A percentile compares a stretch with the other conserved stretches of the same genome.
Conservation (phyloP, 2,888 invertebrate species). For the Mythimna lalbum region DNA sequence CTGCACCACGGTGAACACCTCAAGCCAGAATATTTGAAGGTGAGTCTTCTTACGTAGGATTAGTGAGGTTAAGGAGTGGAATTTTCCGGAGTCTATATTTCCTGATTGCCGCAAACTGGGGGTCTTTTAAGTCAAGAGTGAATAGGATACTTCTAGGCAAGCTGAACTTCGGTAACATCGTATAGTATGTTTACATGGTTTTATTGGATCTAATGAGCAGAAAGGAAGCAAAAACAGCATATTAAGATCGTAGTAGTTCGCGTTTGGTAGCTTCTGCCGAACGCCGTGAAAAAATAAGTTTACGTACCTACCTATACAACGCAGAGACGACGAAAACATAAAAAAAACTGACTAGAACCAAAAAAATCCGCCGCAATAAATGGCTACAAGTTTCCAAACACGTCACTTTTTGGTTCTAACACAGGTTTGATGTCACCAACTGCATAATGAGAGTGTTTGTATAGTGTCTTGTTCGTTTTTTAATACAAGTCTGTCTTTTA, state of each 20-base stretch:
- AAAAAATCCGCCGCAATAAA: too few species aligned
- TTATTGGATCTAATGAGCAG: neutral
- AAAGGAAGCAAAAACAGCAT: neutral
- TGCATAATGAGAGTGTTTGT: too few species aligned
- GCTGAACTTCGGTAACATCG: neutral
- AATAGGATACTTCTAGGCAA: neutral
- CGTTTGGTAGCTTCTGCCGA: neutral
- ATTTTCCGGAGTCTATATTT: neutral
- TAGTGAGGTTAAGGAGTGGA: too few species aligned
- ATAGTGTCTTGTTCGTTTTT: too few species aligned
- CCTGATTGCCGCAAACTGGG: neutral
- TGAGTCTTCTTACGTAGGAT: constrained; percentile 67
- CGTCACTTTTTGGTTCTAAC: too few species aligned
- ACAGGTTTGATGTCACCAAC: too few species aligned
- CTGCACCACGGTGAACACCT: constrained; percentile 91
- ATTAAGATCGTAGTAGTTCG: neutral
- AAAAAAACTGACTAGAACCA: too few species aligned
- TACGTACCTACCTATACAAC: neutral
- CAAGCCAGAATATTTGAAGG: constrained; percentile 93
- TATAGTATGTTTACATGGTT: neutral
- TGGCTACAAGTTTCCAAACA: too few species aligned
- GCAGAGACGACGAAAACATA: too few species aligned
- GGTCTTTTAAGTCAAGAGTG: neutral
- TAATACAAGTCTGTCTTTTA: too few species aligned
- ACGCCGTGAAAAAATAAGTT: neutral